Evolutionary conservation across 2,797 vertebrate species (phyloP).

Genomic region (Chloroceryle amazona): DNA sequence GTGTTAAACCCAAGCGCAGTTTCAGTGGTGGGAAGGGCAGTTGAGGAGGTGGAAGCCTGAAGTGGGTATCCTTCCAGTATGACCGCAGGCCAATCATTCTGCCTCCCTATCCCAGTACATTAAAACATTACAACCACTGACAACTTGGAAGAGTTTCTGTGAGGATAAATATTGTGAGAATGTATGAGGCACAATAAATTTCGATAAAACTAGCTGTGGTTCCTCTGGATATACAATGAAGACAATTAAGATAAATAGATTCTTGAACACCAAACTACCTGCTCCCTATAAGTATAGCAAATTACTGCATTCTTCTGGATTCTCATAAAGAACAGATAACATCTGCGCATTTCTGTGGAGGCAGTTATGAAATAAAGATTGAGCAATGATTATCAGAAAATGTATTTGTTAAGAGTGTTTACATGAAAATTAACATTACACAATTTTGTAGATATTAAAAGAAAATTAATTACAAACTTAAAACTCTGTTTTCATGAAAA

Average conservation of each 20-base stretch:
- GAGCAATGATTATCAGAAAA: not conserved
- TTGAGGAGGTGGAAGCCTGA: not conserved
- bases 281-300: not conserved
- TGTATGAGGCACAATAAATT: rapidly evolving
- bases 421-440: not conserved
- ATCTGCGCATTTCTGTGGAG: not conserved
- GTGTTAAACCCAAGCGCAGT: not conserved
- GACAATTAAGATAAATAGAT: not conserved
- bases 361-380: not conserved
- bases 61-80: not conserved
- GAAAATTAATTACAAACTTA: not conserved
- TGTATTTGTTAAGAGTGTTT: not conserved
- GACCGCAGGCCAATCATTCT: not conserved
- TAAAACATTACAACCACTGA: not conserved
- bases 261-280: rapidly evolving
- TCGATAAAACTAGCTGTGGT: not conserved
- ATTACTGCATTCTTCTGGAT: not conserved
- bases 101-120: not conserved
- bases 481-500: not conserved
- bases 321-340: not conserved
- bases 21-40: not conserved
- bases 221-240: not conserved
- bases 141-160: not conserved
- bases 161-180: not conserved
- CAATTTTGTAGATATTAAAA: not conserved